phyloP scores from a whole-genome alignment of 2,113 vertebrate genomes.

The Electrona antarctica region DNA sequence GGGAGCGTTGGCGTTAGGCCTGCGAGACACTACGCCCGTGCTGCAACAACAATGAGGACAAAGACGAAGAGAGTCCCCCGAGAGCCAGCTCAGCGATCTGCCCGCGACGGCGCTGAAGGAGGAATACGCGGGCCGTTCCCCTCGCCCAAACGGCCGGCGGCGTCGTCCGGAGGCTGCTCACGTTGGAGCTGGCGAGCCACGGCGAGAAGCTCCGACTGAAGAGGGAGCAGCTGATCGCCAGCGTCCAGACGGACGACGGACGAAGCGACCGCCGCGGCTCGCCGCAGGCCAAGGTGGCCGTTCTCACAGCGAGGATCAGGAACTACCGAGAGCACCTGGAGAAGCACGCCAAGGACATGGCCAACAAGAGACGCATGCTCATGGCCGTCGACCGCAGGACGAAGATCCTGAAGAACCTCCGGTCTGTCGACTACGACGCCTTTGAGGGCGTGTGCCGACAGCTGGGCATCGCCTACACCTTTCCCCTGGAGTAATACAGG shows the following conservation, averaged over 20 bases:
- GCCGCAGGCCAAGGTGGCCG: slow-evolving; percentile 86
- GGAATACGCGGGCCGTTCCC: slow-evolving; percentile 83
- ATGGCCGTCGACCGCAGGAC: slow-evolving; percentile 86
- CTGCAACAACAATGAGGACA: slow-evolving; percentile 43
- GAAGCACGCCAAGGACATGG: slow-evolving; percentile 90
- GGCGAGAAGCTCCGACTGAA: slow-evolving; percentile 88
- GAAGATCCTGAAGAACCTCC: slow-evolving; percentile 84
- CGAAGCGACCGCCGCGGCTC: slow-evolving; percentile 83
- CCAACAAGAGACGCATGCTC: slow-evolving; percentile 86
- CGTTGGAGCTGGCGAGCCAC: slow-evolving; percentile 89
- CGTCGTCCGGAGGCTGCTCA: slow-evolving; percentile 87
- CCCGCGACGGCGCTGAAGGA: slow-evolving; percentile 82
- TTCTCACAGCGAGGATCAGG: slow-evolving; percentile 87
- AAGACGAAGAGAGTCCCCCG: slow-evolving; percentile 73
- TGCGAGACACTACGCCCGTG: slow-evolving; percentile 81
- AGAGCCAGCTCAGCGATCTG: slow-evolving; percentile 86
- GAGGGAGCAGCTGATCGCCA: slow-evolving; percentile 84
- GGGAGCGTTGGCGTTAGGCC: slow-evolving; percentile 61
- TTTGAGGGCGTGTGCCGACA: slow-evolving; percentile 87
- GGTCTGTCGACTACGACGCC: slow-evolving; percentile 78
- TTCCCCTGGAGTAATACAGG: slow-evolving; percentile 80
- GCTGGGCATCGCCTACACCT: slow-evolving; percentile 86
- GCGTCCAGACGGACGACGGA: slow-evolving; percentile 85
- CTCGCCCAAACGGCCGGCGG: slow-evolving; percentile 84
- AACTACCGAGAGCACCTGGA: slow-evolving; percentile 89